Evolutionary conservation across 2,113 vertebrate species (phyloP), one percentile per base, ranked within the genome.

Genomic region (Xiphias gladius): DNA sequence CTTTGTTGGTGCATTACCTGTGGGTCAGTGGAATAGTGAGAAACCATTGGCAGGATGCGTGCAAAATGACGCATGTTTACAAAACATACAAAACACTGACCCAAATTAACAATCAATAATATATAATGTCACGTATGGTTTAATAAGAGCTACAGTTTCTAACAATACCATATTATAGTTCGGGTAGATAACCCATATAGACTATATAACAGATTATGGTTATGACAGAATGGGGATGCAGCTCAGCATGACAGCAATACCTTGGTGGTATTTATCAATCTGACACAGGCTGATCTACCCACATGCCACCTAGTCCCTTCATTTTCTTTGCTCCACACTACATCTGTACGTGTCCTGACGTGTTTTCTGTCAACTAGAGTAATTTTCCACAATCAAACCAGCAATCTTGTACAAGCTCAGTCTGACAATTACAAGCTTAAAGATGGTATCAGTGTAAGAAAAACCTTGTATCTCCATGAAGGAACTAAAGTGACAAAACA

Each of bases 401-500:
- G 55, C 35, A 39, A 79, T 77, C 63, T 80, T n/a, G 61, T 68
- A 46, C 73, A 58, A 66, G 61, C 79, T 62, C 24, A 35, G 30
- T 58, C 66, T 43, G 8, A 35, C 12, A 3, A 73, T 80, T 72
- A 67, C 58, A 68, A 76, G 78, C 24, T 39, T 26, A 59, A 41
- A 72, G 76, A 83, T 71, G 35, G 67, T 59, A 67, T 82, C 76
- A 78, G 77, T 26, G 20, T 64, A 69, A 32, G 43, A 37, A 59
- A 79, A 57, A 80, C 72, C 62, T 46, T 26, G 17, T 54, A 61
- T 77, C 55, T 57, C 30, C 64, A 1, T 14, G 3, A 59, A 16
- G 50, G 32, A 32, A 12, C 5, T 28, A 14, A 67, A 67, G 16
- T 35, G 24, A 55, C 32, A 22, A 55, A 55, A 26, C 11, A 13